Evolutionary conservation across 2,888 invertebrate species (phyloP), one percentile per base, ranked within the genome.

Genomic region (Axea sp.): DNA sequence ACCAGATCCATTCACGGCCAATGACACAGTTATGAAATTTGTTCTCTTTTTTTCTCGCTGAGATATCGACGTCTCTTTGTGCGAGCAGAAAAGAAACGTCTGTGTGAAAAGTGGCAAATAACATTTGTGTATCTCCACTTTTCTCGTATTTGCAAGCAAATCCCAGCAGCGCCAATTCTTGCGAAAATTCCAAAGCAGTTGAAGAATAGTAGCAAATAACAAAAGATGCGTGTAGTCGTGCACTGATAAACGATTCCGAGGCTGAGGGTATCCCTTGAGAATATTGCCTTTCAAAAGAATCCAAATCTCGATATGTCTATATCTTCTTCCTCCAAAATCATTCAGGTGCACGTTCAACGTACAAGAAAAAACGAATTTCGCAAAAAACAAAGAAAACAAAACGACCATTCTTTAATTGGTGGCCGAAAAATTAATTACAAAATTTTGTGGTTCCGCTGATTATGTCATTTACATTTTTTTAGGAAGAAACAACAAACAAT

Each of bases 211-310:
- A 11, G 22, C 15, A 26, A 41, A 49, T 68, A 59, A 68, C 59
- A 60, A 60, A 28, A 59, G 68, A 30, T 59, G 59, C 59, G 57
- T 60, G 51, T 59, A 57, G 45, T 43, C 39, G 47, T 31, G 45
- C 41, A 49, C 57, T 67, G 67, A 67, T 69, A 69, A 69, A 69
- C 60, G 53, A 37, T 53, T 69, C 30, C 37, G 43, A 24, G 15
- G 9, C n/a, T 19, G 22, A 8, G 17, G 8, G 3, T 9, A 4
- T 68, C 60, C 60, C 60, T 22, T 9, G 41, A 41, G 60, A 28
- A 60, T 60, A n/a, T n/a, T 39, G n/a, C 60, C 14, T 60, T 60
- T 51, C 68, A 37, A 53, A 59, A 39, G 49, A 57, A 41, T 59
- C 49, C 11, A 37, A 12, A 24, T 41, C 31, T 11, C 7, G 28